Conservation (phyloP, 2,888 invertebrate genomes). For the Caenorhabditis zanzibari region DNA sequence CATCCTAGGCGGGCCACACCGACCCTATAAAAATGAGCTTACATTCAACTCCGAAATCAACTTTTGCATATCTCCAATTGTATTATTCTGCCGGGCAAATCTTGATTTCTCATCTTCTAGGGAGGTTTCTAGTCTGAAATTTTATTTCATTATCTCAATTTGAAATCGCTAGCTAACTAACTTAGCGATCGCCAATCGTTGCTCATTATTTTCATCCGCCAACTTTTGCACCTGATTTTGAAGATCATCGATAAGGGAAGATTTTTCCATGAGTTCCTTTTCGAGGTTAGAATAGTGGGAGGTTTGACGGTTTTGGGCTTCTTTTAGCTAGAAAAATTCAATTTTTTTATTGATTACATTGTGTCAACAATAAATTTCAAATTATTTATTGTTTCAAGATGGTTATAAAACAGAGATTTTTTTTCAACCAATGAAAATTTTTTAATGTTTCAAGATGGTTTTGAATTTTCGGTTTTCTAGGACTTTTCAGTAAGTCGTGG, state of each 20-base stretch:
- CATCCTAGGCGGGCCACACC: no score
- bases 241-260: slow-evolving; percentile 66
- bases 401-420: no score
- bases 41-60: slow-evolving; percentile 78
- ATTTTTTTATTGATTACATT: background rate
- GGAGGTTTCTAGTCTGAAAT: slow-evolving; percentile 56
- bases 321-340: slow-evolving; percentile 59
- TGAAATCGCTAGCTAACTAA: background rate
- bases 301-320: slow-evolving; percentile 67
- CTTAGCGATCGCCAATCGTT: slow-evolving; percentile 66
- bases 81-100: slow-evolving; percentile 69
- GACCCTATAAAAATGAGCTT: no score
- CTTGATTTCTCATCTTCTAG: slow-evolving; percentile 69
- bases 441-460: no score
- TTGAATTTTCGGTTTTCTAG: no score
- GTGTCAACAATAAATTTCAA: no score
- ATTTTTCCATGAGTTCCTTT: slow-evolving; percentile 70
- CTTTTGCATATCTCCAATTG: slow-evolving; percentile 77
- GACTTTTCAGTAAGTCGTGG: no score
- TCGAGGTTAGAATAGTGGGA: slow-evolving; percentile 63
- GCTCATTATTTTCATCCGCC: slow-evolving; percentile 64
- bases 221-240: slow-evolving; percentile 70
- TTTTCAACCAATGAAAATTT: no score
- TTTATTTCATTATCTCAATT: background rate
- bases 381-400: background rate